Base-by-base conservation (phyloP, 2,888 invertebrate species). In the Iselma pallidipennis region DNA sequence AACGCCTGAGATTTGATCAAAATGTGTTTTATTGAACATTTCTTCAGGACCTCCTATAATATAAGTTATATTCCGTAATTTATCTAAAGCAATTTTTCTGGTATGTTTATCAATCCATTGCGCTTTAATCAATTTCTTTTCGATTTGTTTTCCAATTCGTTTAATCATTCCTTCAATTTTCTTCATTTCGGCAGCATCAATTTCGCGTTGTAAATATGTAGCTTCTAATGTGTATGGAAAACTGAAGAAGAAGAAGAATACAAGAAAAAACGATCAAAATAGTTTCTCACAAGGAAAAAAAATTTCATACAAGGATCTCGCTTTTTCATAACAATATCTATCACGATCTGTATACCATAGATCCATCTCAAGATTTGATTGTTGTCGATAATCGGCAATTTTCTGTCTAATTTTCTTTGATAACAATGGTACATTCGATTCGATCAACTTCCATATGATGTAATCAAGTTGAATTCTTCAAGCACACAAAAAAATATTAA, bases 1-100 rank as follows among this genome's bases (percentile, higher is more conserved):
- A 28, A 65, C 28, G 26, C 90, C 72, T 21, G 70, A 26, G 49
- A 67, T 33, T 49, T 67, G 53, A 45, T 68, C 68, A 56, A 75
- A 73, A 45, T 59, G 58, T 9, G 58, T 65, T 14, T 64, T 63
- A 28, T 73, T 62, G 16, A 69, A 68, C 52, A 73, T 68, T 60
- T 75, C 74, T 25, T 72, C 70, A 9, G 74, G 74, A 9, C 67
- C 71, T 12, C 73, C 74, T 19, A 73, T 68, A 45, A 73, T 57
- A 29, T 67, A 61, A 25, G 54, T 60, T n/a, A 70, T 61, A 23
- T 63, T 67, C 28, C 53, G 49, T 7, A 73, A 54, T 67, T 74
- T 72, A 12, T 49, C 48, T 6, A 70, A 49, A 5, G 71, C 69
- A 5, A 54, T 55, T 12, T 54, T 59, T 64, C 65, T 71, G 14